Conservation (phyloP, 2,113 vertebrate species). For the Prunella fulvescens region DNA sequence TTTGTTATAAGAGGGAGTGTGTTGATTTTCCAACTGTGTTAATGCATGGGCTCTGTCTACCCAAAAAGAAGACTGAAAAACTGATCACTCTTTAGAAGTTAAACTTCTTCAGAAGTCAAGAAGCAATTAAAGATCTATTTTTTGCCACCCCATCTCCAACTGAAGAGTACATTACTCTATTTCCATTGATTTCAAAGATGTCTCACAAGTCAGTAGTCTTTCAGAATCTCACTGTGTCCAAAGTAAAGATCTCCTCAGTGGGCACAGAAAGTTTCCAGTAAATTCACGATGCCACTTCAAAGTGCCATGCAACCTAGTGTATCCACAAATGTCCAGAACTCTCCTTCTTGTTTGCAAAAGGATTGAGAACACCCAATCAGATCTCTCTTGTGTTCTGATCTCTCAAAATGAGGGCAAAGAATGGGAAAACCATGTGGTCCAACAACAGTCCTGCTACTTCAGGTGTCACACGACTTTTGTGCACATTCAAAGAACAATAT, state of each 20-base stretch:
- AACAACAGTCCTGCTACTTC: slow-evolving; percentile 22
- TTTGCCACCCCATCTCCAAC: neutral
- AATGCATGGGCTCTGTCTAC: neutral
- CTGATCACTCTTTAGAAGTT: neutral
- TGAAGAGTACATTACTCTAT: neutral
- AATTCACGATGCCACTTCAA: neutral
- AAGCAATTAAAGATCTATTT: neutral
- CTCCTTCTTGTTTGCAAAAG: slow-evolving; percentile 7
- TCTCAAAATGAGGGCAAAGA: neutral
- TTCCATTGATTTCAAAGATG: neutral
- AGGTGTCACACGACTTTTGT: neutral
- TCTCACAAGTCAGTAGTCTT: neutral
- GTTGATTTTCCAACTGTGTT: neutral
- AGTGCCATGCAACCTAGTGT: neutral
- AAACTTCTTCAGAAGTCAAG: neutral
- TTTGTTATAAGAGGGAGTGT: neutral
- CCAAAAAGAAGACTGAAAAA: slow-evolving; percentile 7
- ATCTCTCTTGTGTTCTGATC: neutral
- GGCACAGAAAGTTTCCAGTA: neutral
- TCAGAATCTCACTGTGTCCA: neutral
- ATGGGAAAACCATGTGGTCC: slow-evolving; percentile 9
- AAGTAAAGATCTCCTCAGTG: neutral
- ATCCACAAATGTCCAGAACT: neutral
- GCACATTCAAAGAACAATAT: slow-evolving; percentile 27
- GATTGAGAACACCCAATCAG: neutral